Base-by-base conservation (phyloP, 2,797 vertebrate genomes). In the Alca torda region DNA sequence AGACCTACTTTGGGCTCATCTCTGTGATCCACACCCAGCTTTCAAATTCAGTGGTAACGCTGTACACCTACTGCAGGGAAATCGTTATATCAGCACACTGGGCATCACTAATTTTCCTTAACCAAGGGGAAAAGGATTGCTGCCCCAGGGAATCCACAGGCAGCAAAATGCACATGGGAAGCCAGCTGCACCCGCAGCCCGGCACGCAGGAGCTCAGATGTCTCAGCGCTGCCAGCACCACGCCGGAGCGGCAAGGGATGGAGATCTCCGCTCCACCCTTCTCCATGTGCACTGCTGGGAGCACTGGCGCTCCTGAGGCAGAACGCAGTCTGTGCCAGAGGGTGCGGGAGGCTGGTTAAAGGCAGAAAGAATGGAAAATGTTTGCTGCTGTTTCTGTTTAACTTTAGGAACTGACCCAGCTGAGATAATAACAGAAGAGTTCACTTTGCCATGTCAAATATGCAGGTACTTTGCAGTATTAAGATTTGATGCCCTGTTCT, bases 391-490 rank as follows among this genome's bases (percentile, higher is more conserved):
- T 96, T 98, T 97, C 96, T 97, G 90, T 93, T 97, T 98, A 97
- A 93, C 53, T 96, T 93, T 70, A 95, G 97, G 96, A 97, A 84
- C 83, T 25, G 57, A 93, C 97, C 97, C 96, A 97, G 92, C 93
- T 78, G 76, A 95, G 97, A 97, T 97, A 97, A 97, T 97, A 97
- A 89, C 92, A 95, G 78, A 73, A 61, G 95, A 94, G 95, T 93
- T 97, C 83, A 43, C 95, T 92, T 95, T 95, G 82, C 96, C 96
- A 95, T 96, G 92, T 95, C 96, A 98, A 98, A 97, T 95, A 96
- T 87, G 92, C 97, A 97, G 97, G 96, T 96, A 95, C 95, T 98
- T 98, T 96, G 87, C 87, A 89, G 97, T 19, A 97, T 95, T 98
- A 97, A 89, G 95, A 77, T 84, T 84, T 96, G 96, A 97, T 97